These are phyloP conservation scores for Monochamus alternatus DNA, from an alignment of 2,888 invertebrate species.

Conservation along the genomic window DNA sequence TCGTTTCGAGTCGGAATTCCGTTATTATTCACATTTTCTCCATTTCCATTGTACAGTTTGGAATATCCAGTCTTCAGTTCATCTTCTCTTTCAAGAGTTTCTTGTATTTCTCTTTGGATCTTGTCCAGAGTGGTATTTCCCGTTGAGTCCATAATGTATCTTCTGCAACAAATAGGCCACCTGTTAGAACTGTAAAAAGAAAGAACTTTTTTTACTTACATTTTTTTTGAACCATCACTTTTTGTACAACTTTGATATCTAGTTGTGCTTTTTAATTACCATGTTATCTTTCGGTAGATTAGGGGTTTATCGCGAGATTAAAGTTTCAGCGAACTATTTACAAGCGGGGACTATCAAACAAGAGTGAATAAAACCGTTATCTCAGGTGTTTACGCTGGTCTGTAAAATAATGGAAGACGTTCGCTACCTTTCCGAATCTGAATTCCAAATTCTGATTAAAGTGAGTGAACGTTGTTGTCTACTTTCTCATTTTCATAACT, in stretches of 20 bases:
- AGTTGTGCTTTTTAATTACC: slow-evolving; percentile 22
- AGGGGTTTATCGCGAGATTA: slow-evolving; percentile 28
- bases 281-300: slow-evolving; percentile 32
- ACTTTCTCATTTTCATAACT: neutral
- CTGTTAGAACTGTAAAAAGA: slow-evolving; percentile 15
- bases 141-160: slow-evolving; percentile 10
- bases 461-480: slow-evolving; percentile 6
- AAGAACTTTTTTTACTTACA: slow-evolving; percentile 21
- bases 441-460: too few species aligned
- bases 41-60: slow-evolving; percentile 43
- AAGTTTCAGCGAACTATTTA: slow-evolving; percentile 18
- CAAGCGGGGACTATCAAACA: slow-evolving; percentile 16
- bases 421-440: neutral
- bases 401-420: too few species aligned
- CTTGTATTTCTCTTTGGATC: slow-evolving; percentile 92
- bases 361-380: slow-evolving; percentile 31
- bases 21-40: slow-evolving; percentile 39
- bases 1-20: slow-evolving; percentile 23
- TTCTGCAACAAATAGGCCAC: slow-evolving; percentile 36
- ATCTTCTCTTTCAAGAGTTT: slow-evolving; percentile 87
- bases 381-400: slow-evolving; percentile 9
- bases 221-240: slow-evolving; percentile 29
- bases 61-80: slow-evolving; percentile 79
- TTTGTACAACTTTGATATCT: slow-evolving; percentile 18
- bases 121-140: slow-evolving; percentile 80